These are phyloP conservation scores for Gallinago stenura DNA, from an alignment of 2,797 vertebrate genomes.

Conservation along the genomic window DNA sequence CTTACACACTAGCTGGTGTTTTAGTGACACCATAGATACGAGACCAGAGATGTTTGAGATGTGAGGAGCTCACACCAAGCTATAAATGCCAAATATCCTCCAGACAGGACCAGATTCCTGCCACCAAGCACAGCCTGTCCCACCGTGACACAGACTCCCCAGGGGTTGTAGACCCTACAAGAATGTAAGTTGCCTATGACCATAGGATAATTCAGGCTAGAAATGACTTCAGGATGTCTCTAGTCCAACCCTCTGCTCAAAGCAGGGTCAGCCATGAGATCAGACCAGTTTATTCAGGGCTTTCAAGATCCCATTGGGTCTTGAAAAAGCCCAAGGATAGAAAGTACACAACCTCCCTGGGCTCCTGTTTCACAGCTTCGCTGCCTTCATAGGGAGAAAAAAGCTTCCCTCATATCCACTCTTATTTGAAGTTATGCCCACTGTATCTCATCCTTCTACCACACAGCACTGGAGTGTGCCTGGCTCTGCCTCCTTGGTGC, in stretches of 20 bases:
- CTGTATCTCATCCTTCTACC: background rate
- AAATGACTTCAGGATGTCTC: background rate
- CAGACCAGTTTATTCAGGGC: background rate
- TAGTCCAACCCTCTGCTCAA: background rate
- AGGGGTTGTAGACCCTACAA: background rate
- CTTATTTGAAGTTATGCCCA: background rate
- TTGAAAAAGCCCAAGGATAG: background rate
- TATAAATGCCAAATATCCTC: background rate
- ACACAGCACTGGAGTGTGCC: background rate
- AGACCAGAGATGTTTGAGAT: background rate
- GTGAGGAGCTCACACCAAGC: background rate
- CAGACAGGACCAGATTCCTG: background rate
- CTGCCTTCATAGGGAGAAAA: background rate
- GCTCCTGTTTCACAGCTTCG: background rate
- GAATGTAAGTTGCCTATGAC: background rate
- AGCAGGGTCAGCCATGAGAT: background rate
- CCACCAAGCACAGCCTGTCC: background rate
- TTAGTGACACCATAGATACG: background rate
- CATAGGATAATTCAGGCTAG: background rate
- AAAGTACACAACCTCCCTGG: background rate
- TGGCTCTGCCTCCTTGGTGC: background rate
- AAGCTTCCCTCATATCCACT: background rate
- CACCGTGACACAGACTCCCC: background rate
- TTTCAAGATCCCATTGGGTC: background rate
- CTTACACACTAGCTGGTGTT: background rate